These are phyloP conservation scores for Astur gentilis DNA, from an alignment of 2,113 vertebrate genomes.

Conservation along the genomic window DNA sequence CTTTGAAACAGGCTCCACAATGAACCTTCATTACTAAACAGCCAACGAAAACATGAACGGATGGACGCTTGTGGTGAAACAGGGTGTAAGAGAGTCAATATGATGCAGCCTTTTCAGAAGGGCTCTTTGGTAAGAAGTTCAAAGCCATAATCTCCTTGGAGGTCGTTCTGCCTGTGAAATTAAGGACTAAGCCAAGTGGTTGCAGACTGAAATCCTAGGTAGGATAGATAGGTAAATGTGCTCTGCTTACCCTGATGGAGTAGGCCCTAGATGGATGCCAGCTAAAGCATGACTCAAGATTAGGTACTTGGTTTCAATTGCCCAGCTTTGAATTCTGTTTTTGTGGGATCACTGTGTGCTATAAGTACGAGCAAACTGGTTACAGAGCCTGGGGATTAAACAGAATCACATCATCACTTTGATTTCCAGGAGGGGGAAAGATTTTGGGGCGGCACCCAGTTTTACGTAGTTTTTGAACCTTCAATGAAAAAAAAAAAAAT, in stretches of 20 bases:
- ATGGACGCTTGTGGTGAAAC: neutral
- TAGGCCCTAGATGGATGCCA: neutral
- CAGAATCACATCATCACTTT: neutral
- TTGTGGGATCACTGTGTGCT: neutral
- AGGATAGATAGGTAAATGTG: neutral
- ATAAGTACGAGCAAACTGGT: neutral
- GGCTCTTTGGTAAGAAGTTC: neutral
- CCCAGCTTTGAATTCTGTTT: neutral
- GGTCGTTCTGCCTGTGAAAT: neutral
- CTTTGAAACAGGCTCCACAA: neutral
- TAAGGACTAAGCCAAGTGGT: neutral
- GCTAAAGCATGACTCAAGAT: neutral
- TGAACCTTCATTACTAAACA: neutral
- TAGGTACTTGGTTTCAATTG: neutral
- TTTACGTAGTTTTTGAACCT: neutral
- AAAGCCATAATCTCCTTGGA: neutral
- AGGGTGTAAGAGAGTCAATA: neutral
- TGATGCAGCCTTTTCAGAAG: neutral
- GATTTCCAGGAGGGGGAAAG: neutral
- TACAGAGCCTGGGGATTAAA: rapidly evolving
- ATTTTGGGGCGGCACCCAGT: neutral
- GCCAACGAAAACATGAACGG: neutral
- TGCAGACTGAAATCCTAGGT: neutral
- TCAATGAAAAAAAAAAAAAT: neutral
- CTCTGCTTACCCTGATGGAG: neutral